Conservation (phyloP, 1,140 invertebrate genomes). For the Polypedilum pembai region DNA sequence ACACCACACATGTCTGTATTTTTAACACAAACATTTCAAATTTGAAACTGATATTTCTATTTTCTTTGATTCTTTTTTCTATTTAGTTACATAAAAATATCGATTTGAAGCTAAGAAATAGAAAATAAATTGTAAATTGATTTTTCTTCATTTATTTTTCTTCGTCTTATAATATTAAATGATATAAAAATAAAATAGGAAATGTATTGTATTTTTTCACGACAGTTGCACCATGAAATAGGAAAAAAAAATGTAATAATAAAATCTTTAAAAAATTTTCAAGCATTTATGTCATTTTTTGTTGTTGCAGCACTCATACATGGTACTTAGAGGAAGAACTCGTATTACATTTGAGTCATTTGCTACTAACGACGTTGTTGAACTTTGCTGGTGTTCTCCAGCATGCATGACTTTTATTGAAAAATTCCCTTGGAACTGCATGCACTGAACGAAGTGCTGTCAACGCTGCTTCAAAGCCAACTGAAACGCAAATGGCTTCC, state of each 20-base stretch:
- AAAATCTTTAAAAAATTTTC: not conserved
- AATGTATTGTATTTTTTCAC: not conserved
- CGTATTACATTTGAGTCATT: not conserved
- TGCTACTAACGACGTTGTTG: not conserved
- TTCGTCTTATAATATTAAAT: not conserved
- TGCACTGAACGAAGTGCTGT: slow-evolving; percentile 45
- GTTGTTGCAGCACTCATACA: not conserved
- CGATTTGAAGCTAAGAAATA: not conserved
- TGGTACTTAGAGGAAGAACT: no score
- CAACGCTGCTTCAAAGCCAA: slow-evolving; percentile 50
- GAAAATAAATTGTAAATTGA: not conserved
- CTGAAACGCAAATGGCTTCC: slow-evolving; percentile 47
- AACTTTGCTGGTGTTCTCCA: not conserved
- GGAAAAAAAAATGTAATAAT: not conserved
- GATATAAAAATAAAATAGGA: slow-evolving; percentile 1
- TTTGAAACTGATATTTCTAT: no score
- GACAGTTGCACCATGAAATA: not conserved
- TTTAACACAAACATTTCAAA: no score
- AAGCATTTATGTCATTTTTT: not conserved
- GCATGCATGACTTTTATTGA: slow-evolving; percentile 29
- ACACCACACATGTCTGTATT: no score
- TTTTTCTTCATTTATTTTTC: not conserved
- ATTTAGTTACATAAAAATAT: not conserved
- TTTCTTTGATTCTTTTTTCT: not conserved
- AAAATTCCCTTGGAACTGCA: slow-evolving; percentile 45